Base-by-base conservation (phyloP, 2,113 vertebrate species). In the Brachyistius frenatus region DNA sequence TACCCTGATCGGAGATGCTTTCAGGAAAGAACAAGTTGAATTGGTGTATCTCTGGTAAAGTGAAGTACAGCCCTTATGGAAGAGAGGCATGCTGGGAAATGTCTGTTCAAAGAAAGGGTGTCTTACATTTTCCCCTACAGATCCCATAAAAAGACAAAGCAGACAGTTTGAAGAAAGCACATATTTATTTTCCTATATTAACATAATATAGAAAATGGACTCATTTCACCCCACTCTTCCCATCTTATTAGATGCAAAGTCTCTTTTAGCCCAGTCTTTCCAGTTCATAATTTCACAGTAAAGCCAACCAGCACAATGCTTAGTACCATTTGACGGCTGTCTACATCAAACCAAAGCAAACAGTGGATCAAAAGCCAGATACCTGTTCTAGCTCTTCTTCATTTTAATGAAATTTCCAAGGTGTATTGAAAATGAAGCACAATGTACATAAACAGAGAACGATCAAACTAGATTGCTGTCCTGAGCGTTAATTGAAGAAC, bases 371-470 rank as follows among this genome's bases (percentile, higher is more conserved):
- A 62, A 66, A 81, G 37, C 61, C 69, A 58, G 49, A 83, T 85
- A 88, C 75, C 76, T 78, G 53, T 60, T 79, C 64, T 23, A 66
- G 73, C 54, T 46, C 81, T n/a, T 82, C 84, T 85, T 83, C 77
- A 9, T 47, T 90, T 88, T 89, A 91, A 90, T 89, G 69, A 92
- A 81, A 90, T 85, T 89, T 86, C 86, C 80, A 84, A 85, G 78
- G 80, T 90, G 86, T 84, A 36, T 50, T 78, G 72, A 68, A 85
- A 81, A 78, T 32, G 36, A 86, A 73, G 78, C 32, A 56, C 74
- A 76, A 60, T 39, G 52, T 49, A 87, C 73, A 87, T 85, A 89
- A 88, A 88, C 76, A 84, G 33, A 49, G 68, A 75, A 74, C 81
- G 52, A 74, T 82, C 65, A 60, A 80, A 73, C 73, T 52, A 55